These are phyloP conservation scores for Nomia melanderi DNA, from an alignment of 1,140 invertebrate species.

Conservation along the genomic window DNA sequence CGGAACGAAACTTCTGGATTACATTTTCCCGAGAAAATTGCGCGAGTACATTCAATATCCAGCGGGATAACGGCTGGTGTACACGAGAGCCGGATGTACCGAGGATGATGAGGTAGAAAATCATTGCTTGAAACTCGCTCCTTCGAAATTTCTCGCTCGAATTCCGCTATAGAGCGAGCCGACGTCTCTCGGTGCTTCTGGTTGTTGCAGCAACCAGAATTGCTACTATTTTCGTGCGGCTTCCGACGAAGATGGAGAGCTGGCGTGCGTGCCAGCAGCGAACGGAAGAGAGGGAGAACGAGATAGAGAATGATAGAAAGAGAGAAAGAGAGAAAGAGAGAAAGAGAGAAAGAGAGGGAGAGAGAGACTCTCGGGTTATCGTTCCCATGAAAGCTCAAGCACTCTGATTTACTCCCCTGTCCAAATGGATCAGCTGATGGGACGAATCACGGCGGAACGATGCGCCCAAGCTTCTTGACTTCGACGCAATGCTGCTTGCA, in stretches of 20 bases:
- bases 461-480: neutral
- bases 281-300: constrained; percentile 6
- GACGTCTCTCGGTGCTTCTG: constrained; percentile 17
- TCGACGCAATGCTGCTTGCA: neutral
- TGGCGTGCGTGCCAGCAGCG: constrained; percentile 21
- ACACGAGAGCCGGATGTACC: too few relatives aligned
- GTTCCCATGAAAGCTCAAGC: constrained; percentile 59
- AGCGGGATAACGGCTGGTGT: too few relatives aligned
- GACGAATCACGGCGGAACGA: constrained; percentile 27
- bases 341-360: constrained; percentile 23
- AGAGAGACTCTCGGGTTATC: constrained; percentile 47
- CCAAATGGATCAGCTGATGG: constrained; percentile 51
- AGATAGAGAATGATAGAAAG: constrained; percentile 24
- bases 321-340: constrained; percentile 12
- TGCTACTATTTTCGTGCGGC: constrained; percentile 62
- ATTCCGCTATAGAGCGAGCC: constrained; percentile 28
- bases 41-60: too few relatives aligned
- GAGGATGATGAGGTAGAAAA: too few relatives aligned
- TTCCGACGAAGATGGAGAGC: constrained; percentile 20
- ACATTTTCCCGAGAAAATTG: too few relatives aligned
- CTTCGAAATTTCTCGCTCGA: constrained; percentile 8
- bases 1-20: too few relatives aligned
- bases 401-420: constrained; percentile 36
- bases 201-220: constrained; percentile 46
- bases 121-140: constrained; percentile 5